These are phyloP conservation scores for Cataglyphis rosenhaueri DNA, from an alignment of 2,888 invertebrate species.

Conservation along the genomic window DNA sequence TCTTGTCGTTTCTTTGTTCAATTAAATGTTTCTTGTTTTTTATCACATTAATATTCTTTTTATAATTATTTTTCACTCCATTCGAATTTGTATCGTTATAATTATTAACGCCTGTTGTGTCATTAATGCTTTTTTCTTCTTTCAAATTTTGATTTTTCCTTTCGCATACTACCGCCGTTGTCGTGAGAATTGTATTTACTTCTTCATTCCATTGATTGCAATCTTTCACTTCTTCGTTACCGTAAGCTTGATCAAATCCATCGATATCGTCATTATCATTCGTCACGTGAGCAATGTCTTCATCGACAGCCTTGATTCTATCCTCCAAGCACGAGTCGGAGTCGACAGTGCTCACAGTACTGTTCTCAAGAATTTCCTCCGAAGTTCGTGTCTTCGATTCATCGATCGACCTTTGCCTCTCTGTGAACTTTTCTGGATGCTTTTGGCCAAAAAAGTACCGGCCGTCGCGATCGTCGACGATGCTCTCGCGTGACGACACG, in stretches of 20 bases:
- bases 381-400: constrained; percentile 31
- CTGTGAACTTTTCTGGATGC: background rate
- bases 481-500: constrained; percentile 78
- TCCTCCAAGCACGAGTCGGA: constrained; percentile 80
- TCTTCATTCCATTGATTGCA: constrained; percentile 1
- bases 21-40: background rate
- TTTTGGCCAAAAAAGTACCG: constrained; percentile 8
- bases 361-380: constrained; percentile 62
- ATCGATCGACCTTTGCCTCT: constrained; percentile 19
- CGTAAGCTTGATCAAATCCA: constrained; percentile 14
- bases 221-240: constrained; percentile 4
- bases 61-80: background rate
- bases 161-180: background rate
- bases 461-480: constrained; percentile 59
- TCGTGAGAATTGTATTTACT: constrained; percentile 1
- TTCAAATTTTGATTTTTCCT: background rate
- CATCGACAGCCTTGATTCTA: constrained; percentile 76
- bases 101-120: background rate
- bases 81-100: constrained; percentile 1
- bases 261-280: constrained; percentile 33
- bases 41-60: background rate
- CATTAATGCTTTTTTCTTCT: background rate
- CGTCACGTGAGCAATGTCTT: constrained; percentile 68
- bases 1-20: background rate
- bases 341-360: constrained; percentile 78